These are phyloP conservation scores for Neotoma lepida DNA, from an alignment of 2,113 vertebrate species.

Conservation along the genomic window DNA sequence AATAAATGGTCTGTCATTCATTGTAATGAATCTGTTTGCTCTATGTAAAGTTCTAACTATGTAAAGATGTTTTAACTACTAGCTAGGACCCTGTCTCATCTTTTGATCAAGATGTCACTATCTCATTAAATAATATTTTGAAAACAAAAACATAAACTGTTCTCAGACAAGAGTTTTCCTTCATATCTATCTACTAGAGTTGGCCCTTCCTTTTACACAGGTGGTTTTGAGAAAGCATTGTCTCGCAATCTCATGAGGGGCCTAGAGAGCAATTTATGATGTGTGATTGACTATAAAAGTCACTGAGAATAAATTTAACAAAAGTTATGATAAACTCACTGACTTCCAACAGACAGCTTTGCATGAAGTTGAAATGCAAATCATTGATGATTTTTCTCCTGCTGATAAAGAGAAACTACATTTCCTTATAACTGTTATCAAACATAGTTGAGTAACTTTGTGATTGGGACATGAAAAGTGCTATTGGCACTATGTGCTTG, in stretches of 20 bases:
- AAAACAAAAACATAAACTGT: background rate
- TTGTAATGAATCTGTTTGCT: background rate
- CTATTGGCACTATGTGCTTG: background rate
- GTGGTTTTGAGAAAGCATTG: background rate
- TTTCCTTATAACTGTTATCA: background rate
- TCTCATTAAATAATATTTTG: slow-evolving; percentile 14
- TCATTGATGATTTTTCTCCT: background rate
- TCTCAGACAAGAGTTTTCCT: slow-evolving; percentile 26
- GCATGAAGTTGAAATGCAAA: background rate
- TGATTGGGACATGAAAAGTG: background rate
- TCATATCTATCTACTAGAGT: slow-evolving; percentile 31
- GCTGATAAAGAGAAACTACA: background rate
- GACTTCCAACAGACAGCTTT: slow-evolving; percentile 29
- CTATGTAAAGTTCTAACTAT: background rate
- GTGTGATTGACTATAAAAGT: slow-evolving; percentile 46
- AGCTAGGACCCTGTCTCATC: background rate
- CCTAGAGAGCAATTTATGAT: slow-evolving; percentile 31
- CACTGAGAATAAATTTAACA: slow-evolving; percentile 63
- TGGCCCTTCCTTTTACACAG: slow-evolving; percentile 35
- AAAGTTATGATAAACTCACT: slow-evolving; percentile 63
- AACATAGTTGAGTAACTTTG: background rate
- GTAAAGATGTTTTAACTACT: slow-evolving; percentile 6
- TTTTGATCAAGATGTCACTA: background rate
- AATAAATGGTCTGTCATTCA: slow-evolving; percentile 1
- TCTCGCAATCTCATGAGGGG: slow-evolving; percentile 37